Conservation (phyloP, 1,140 invertebrate genomes). For the Temnothorax nylanderi region DNA sequence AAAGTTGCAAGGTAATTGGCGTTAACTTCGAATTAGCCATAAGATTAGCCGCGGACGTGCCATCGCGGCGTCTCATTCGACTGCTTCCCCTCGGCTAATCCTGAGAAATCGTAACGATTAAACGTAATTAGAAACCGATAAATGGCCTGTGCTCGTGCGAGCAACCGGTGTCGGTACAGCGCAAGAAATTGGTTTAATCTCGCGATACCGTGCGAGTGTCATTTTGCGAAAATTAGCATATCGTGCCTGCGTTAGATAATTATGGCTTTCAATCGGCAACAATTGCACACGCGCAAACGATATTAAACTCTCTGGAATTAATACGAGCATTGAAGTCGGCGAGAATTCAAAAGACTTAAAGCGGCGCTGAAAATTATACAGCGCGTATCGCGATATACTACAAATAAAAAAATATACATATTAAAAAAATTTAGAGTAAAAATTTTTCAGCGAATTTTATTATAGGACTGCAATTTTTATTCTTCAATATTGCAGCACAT, state of each 20-base stretch:
- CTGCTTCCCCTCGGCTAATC: conserved; percentile 63
- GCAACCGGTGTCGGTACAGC: conserved; percentile 33
- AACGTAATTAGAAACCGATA: conserved; percentile 74
- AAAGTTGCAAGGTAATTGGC: conserved; percentile 61
- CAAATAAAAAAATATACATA: background rate
- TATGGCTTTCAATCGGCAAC: background rate
- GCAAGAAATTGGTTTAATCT: conserved; percentile 73
- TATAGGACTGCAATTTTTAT: background rate
- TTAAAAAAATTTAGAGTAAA: background rate
- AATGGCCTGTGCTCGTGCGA: conserved; percentile 58
- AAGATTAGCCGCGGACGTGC: conserved; percentile 70
- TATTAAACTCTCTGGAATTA: background rate
- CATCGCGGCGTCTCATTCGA: conserved; percentile 63
- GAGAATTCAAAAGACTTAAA: background rate
- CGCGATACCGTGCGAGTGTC: conserved; percentile 39
- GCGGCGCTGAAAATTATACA: background rate
- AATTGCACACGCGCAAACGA: background rate
- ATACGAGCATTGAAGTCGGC: background rate
- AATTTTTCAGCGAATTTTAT: background rate
- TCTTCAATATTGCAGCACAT: background rate
- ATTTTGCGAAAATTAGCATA: conserved; percentile 46
- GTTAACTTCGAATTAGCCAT: conserved; percentile 70
- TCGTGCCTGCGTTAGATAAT: background rate
- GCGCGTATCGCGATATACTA: background rate
- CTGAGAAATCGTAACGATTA: conserved; percentile 73